Conservation (phyloP, 64 coral and sea anemone genomes). For the Exaiptasia diaphana region DNA sequence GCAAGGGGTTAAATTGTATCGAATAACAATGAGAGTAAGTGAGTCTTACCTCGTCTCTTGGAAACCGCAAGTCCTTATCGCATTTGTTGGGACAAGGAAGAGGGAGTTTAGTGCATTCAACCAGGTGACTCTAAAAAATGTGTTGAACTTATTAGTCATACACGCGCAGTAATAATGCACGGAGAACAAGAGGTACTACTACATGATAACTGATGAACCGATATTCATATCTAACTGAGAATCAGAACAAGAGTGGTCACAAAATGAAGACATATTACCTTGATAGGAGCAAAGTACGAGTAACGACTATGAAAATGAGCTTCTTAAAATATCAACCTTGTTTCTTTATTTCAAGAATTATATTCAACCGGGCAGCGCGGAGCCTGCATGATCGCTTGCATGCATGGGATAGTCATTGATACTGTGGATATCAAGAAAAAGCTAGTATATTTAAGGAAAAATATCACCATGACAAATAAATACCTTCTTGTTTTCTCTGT, state of each 20-base stretch:
- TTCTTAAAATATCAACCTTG: background rate
- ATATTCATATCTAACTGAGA: background rate
- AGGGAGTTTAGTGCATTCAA: conserved; percentile 73
- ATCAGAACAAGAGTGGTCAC: too few relatives aligned
- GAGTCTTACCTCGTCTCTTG: conserved; percentile 75
- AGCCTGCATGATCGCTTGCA: background rate
- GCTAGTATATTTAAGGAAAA: background rate
- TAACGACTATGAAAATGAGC: background rate
- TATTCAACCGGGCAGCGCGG: background rate
- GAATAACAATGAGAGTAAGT: background rate
- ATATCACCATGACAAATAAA: background rate
- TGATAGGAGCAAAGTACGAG: too few relatives aligned
- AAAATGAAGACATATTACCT: too few relatives aligned
- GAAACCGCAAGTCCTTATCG: conserved; percentile 75
- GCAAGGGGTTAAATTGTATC: background rate
- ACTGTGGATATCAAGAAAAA: background rate
- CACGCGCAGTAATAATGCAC: background rate
- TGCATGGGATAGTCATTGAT: background rate
- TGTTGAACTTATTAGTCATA: background rate
- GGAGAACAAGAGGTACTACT: background rate
- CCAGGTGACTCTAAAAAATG: conserved; percentile 75
- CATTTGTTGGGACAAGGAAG: conserved; percentile 93
- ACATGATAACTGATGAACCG: too few relatives aligned
- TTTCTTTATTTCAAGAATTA: background rate
- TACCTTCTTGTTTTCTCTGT: conserved; percentile 71